Percentiles rank a stretch among this genome's conserved stretches.
Evolutionary conservation across 2,113 vertebrate genomes (phyloP).

Genomic region (Oxyura jamaicensis): DNA sequence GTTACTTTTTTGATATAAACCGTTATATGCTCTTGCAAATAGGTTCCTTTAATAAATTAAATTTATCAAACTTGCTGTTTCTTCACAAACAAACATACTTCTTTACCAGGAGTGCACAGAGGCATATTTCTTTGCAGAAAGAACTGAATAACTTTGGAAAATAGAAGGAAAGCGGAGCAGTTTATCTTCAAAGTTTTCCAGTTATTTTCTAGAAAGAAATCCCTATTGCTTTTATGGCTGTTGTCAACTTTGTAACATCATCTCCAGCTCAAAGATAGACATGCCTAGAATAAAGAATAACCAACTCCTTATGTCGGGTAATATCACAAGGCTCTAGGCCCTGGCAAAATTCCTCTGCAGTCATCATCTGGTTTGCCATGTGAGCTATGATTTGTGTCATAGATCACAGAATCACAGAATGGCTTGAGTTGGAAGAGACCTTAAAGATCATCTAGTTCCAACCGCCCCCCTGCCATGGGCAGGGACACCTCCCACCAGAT

Average conservation of each 20-base stretch:
- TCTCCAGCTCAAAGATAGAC: not conserved
- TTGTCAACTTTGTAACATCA: not conserved
- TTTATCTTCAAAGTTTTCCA: not conserved
- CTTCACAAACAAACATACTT: not conserved
- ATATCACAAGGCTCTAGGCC: not conserved
- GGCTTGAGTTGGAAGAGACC: too few species aligned
- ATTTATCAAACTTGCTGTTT: not conserved
- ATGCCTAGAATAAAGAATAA: not conserved
- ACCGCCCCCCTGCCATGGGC: too few species aligned
- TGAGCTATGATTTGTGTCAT: not conserved
- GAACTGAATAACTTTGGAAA: not conserved
- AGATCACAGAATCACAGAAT: too few species aligned
- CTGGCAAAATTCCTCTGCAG: not conserved
- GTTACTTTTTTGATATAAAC: not conserved
- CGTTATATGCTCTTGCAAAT: not conserved
- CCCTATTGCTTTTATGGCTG: not conserved
- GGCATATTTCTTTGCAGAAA: not conserved
- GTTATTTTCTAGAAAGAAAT: not conserved
- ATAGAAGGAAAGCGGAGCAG: not conserved
- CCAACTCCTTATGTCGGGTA: not conserved
- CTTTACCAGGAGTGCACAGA: not conserved
- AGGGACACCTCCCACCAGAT: too few species aligned
- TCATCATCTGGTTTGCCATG: not conserved
- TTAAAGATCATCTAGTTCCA: too few species aligned
- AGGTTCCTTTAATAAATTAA: not conserved